Evolutionary conservation across 1,140 invertebrate species (phyloP), one percentile per base, ranked within the genome.

Genomic region (Zaprionus gabonicus): DNA sequence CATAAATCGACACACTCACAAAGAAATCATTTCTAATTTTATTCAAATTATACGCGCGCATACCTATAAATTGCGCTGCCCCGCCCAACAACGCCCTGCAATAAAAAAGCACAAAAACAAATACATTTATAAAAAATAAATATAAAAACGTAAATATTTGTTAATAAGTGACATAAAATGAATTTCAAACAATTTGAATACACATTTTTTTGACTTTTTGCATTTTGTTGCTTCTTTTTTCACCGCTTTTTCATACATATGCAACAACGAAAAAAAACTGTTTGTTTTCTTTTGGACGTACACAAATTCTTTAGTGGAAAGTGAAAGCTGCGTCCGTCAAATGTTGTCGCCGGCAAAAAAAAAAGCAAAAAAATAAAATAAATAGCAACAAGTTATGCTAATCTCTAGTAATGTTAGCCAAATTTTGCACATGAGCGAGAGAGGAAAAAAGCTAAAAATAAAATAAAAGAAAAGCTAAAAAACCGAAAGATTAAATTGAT

Each of bases 11-110:
- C 27, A 41, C 38, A 62, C 56, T 15, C 38, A 55, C 41, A 56
- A 9, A 63, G 34, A 56, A 85, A 77, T 88, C 85, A 90, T 90
- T 88, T 85, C 78, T 88, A 88, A 90, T 80, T 90, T 85, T 88
- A 85, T 81, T 83, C 81, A 87, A 82, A 51, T 75, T 41, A 87
- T 51, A 81, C 68, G 76, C 68, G 76, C 76, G 76, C 58, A 74
- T 74, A 81, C 68, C 64, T 69, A 78, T 71, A 34, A 69, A 69
- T 60, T 67, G 58, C 38, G 36, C 46, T 41, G 17, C 23, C 46
- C 10, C n/a, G 9, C 28, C 28, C 55, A n/a, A 15, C 55, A 28
- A 15, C 31, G 44, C n/a, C 38, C 25, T 44, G 49, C 44, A 23
- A 23, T 23, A 55, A 41, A 55, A 41, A 53, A 72, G 34, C 57